Conservation (phyloP, 2,888 invertebrate genomes). For the Cryptophagus acutangulus region DNA sequence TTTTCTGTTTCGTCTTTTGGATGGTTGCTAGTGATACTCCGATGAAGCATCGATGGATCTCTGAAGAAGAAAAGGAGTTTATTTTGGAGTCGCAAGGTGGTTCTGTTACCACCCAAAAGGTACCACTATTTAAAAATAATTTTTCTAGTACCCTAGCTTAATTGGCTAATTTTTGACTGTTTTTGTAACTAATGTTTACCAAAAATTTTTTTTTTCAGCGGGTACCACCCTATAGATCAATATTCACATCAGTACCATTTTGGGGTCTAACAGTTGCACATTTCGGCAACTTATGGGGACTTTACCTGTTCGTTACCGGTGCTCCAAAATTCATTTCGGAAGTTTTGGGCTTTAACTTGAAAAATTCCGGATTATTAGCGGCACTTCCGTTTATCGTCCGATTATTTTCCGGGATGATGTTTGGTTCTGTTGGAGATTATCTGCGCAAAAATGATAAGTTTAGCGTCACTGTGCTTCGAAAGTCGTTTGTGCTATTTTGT, state of each 20-base stretch:
- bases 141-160: too few species aligned
- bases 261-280: slow-evolving; percentile 28
- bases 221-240: slow-evolving; percentile 28
- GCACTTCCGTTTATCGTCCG: slow-evolving; percentile 34
- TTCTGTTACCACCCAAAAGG: slow-evolving; percentile 31
- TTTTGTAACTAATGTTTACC: too few species aligned
- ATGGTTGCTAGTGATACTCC: slow-evolving; percentile 62
- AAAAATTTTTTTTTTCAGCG: slow-evolving; percentile 18
- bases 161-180: not conserved
- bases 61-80: slow-evolving; percentile 57
- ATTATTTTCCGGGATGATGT: slow-evolving; percentile 29
- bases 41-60: slow-evolving; percentile 57
- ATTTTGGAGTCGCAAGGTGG: slow-evolving; percentile 44
- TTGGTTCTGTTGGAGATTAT: slow-evolving; percentile 31
- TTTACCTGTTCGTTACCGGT: slow-evolving; percentile 26
- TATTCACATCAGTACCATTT: slow-evolving; percentile 27
- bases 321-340: slow-evolving; percentile 31
- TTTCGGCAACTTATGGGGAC: slow-evolving; percentile 32
- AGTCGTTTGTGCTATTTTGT: slow-evolving; percentile 34
- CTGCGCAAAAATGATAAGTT: slow-evolving; percentile 25
- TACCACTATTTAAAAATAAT: too few species aligned
- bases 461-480: slow-evolving; percentile 27
- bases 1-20: slow-evolving; percentile 59
- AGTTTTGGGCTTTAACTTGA: slow-evolving; percentile 30
- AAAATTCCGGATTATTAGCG: slow-evolving; percentile 31